These are phyloP conservation scores for Hylia prasina DNA, from an alignment of 2,113 vertebrate species.

Conservation along the genomic window DNA sequence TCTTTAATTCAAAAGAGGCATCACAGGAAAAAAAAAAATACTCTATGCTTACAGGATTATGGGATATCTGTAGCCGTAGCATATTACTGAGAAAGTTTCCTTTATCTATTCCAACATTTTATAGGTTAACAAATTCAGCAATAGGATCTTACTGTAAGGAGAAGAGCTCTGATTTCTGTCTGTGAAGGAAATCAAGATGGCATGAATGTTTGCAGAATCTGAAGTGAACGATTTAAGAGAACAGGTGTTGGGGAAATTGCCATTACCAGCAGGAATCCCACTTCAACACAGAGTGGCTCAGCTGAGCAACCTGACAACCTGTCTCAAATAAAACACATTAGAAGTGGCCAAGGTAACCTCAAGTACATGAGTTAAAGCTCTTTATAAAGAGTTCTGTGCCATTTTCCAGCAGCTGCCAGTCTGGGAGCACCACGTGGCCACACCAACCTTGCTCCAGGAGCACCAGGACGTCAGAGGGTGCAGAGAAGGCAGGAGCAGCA, in stretches of 20 bases:
- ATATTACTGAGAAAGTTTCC: not conserved
- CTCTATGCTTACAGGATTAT: not conserved
- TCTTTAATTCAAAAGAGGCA: not conserved
- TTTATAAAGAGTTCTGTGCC: rapidly evolving
- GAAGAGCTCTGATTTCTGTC: constrained; percentile 55
- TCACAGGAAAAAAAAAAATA: not conserved
- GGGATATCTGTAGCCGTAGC: not conserved
- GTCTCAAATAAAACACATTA: not conserved
- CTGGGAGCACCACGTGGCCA: not conserved
- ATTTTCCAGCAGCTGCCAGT: not conserved
- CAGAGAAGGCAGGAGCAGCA: not conserved
- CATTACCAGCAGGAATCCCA: constrained; percentile 1
- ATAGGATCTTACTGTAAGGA: constrained; percentile 42
- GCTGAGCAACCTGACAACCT: not conserved
- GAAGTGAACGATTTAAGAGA: constrained; percentile 38
- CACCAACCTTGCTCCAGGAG: not conserved
- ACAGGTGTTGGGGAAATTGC: constrained; percentile 36
- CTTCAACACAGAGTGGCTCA: not conserved
- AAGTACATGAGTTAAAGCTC: not conserved
- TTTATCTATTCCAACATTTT: constrained; percentile 4
- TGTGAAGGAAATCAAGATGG: constrained; percentile 55
- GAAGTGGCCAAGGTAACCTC: not conserved
- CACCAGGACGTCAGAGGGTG: not conserved
- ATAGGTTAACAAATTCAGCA: constrained; percentile 53
- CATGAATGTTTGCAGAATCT: constrained; percentile 42